Base-by-base conservation (phyloP, 2,888 invertebrate species). In the Helicoverpa assulta region DNA sequence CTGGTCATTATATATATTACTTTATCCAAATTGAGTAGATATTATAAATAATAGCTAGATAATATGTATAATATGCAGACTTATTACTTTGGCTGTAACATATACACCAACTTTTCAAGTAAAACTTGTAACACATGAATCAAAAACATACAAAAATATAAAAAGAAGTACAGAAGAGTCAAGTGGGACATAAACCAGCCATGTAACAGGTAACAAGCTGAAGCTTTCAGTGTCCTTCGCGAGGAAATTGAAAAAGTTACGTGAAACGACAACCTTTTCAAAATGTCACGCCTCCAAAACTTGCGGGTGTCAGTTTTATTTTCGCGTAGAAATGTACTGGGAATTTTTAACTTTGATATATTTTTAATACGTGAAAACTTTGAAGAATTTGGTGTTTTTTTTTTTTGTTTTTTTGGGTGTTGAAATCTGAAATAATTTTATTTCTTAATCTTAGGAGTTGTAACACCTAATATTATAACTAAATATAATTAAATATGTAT, bases 221-320 rank as follows among this genome's bases (percentile, higher is more conserved):
- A 47, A 26, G 53, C 16, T 26, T 14, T 53, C 53, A 26, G 29
- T 54, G 54, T 54, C 54, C 54, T 54, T 54, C 54, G n/a, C 6
- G 7, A 16, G 54, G 16, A 54, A 54, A 54, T 54, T 54, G 54
- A 54, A 54, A 54, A 54, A 54, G 54, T 54, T 54, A 54, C 54
- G 16, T 55, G 55, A 18, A 29, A n/a, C 54, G 33, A 33, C 33
- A 37, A 54, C 54, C 29, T 54, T 29, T 54, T 6, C 12, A n/a
- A 53, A 54, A 29, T 54, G 29, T 47, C 47, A 47, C n/a, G 5
- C n/a, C 16, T 47, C 2, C 16, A 0, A 47, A 47, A 4, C 7
- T 47, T 26, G 26, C 26, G 47, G 47, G 16, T 47, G 47, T 47
- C 47, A 47, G 47, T 47, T 47, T 16, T 47, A 47, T 47, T 47